These are phyloP conservation scores for Achatina immaculata DNA, from an alignment of 1,140 invertebrate species.

Conservation along the genomic window DNA sequence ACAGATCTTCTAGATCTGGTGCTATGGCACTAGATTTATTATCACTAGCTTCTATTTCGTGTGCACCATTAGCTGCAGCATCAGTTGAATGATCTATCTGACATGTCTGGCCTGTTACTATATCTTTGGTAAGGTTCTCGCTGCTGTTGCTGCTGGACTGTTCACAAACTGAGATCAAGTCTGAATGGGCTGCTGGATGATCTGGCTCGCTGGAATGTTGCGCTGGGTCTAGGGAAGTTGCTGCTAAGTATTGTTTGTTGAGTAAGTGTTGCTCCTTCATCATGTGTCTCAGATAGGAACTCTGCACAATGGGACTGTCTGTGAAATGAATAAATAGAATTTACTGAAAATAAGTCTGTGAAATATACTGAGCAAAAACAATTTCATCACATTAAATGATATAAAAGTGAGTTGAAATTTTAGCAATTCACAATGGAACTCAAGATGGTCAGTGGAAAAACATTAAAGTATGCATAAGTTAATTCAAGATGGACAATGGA, in stretches of 20 bases:
- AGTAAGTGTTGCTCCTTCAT: conserved; percentile 53
- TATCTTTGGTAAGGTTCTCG: background rate
- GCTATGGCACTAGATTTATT: background rate
- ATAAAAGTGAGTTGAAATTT: no score
- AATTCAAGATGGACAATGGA: no score
- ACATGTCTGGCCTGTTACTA: background rate
- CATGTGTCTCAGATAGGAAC: conserved; percentile 57
- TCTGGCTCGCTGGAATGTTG: background rate
- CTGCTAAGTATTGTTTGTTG: background rate
- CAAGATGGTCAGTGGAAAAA: no score
- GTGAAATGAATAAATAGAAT: conserved; percentile 33
- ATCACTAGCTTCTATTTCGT: background rate
- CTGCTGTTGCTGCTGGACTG: background rate
- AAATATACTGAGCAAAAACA: no score
- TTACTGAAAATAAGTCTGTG: conserved; percentile 2
- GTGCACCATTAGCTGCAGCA: background rate
- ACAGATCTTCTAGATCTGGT: background rate
- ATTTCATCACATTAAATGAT: no score
- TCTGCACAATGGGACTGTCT: conserved; percentile 53
- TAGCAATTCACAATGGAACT: no score
- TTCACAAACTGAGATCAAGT: background rate
- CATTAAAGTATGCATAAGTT: no score
- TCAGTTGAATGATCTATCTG: background rate
- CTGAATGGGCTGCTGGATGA: background rate
- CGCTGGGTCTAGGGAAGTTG: background rate